Evolutionary conservation across 2,797 vertebrate species (phyloP), one percentile per base, ranked within the genome.

Genomic region (Phrynocephalus forsythii): DNA sequence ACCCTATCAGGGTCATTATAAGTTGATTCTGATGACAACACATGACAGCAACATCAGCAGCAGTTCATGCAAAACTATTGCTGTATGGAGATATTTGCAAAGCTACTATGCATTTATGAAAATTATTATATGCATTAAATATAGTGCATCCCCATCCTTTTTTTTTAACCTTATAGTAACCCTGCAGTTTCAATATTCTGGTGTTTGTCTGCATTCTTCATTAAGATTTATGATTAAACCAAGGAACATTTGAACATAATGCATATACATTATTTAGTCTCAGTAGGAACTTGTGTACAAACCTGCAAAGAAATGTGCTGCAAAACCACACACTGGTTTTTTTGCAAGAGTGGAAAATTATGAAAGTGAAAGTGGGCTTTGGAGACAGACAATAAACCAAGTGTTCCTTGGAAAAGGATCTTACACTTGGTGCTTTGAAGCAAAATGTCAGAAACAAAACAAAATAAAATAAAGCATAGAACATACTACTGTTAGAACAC

Each of bases 351-450:
- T 71, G n/a, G 33, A 73, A 73, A 20, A 5, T 22, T 33, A 33
- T 33, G 11, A 73, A 30, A 73, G 33, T 33, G 7, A 5, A 73
- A 33, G 15, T 73, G 50, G 30, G 16, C 7, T 30, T 72, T 24
- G 15, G 30, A 7, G 71, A 33, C 7, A 73, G 30, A 16, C 11
- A 18, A 73, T 18, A 30, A 33, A 13, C 0, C 3, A 60, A 22
- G 3, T 91, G 90, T 90, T 18, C 85, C 18, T 88, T 90, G 18
- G 78, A 16, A 13, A 11, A 78, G 84, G 67, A 56, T 26, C 8
- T 11, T 90, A 24, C 63, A 85, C 87, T 8, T 38, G 69, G 89
- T 56, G 0, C 26, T 87, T 48, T 38, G 86, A 71, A 71, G 3
- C 28, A 76, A 48, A 76, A 76, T 76, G 6, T 76, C 67, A 73